Evolutionary conservation across 2,113 vertebrate species (phyloP).

Genomic region (Elephas maximus): DNA sequence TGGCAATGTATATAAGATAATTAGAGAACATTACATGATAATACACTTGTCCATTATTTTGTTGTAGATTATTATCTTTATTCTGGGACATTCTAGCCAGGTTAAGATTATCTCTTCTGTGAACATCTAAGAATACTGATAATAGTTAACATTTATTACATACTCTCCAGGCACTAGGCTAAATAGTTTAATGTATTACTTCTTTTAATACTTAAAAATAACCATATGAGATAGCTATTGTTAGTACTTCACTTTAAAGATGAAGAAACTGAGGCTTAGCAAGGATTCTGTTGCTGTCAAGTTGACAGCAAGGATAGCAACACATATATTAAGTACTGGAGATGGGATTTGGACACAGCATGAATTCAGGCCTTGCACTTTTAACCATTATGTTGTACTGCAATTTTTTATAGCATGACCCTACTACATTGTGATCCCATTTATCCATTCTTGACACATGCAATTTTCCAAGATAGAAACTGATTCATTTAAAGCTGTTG

Average conservation of each 20-base stretch:
- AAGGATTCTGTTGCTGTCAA: background rate
- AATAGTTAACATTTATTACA: background rate
- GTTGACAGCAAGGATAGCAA: background rate
- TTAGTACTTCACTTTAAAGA: constrained; percentile 4
- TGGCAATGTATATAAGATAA: background rate
- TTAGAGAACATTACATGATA: background rate
- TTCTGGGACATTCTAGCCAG: background rate
- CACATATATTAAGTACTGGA: background rate
- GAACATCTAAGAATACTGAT: background rate
- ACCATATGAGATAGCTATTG: background rate
- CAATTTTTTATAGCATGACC: background rate
- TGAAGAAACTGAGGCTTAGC: background rate
- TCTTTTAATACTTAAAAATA: background rate
- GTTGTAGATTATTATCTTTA: background rate
- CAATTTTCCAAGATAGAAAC: background rate
- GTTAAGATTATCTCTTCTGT: background rate
- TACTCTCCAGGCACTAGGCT: background rate
- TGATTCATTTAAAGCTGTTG: background rate
- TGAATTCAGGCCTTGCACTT: background rate
- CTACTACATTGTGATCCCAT: constrained; percentile 3
- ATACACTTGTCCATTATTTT: background rate
- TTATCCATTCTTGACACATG: background rate
- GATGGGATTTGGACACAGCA: background rate
- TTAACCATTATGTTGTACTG: background rate
- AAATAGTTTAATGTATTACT: background rate